Evolutionary conservation across 2,888 invertebrate genomes (phyloP).

Genomic region (Athalia cordata): DNA sequence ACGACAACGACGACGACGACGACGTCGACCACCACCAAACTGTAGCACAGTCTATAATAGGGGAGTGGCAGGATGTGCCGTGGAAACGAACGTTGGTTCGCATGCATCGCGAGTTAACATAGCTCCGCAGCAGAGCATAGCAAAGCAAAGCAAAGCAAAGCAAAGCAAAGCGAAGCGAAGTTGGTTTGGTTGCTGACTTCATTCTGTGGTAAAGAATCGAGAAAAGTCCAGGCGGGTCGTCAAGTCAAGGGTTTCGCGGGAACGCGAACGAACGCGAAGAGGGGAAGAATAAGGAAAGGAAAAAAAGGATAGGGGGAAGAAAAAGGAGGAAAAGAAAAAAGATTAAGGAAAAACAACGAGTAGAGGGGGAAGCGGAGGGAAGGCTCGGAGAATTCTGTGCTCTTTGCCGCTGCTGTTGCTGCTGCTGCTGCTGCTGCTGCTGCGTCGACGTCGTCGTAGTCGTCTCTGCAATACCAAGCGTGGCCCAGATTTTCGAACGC

Average conservation of each 20-base stretch:
- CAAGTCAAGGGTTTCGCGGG: constrained; percentile 62
- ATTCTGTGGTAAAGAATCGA: too few species aligned
- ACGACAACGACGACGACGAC: neutral
- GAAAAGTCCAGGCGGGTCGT: constrained; percentile 48
- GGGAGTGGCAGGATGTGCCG: constrained; percentile 73
- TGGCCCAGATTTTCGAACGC: constrained; percentile 71
- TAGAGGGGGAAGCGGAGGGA: constrained; percentile 51
- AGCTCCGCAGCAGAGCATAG: too few species aligned
- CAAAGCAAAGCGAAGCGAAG: too few species aligned
- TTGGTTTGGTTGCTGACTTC: too few species aligned
- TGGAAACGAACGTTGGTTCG: constrained; percentile 69
- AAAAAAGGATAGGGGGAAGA: too few species aligned
- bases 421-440: too few species aligned
- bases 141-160: too few species aligned
- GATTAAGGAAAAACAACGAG: constrained; percentile 15
- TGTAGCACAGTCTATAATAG: constrained; percentile 66
- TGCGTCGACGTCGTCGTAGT: constrained; percentile 37
- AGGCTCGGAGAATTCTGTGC: constrained; percentile 6
- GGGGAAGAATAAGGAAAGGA: constrained; percentile 48
- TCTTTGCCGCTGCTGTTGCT: neutral
- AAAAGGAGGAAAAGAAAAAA: too few species aligned
- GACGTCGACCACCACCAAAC: constrained; percentile 44
- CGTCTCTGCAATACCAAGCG: constrained; percentile 55
- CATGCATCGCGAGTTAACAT: too few species aligned
- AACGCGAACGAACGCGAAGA: constrained; percentile 48